Evolutionary conservation across 2,113 vertebrate genomes (phyloP), one percentile per base, ranked within the genome.

Genomic region (Axis porcinus): DNA sequence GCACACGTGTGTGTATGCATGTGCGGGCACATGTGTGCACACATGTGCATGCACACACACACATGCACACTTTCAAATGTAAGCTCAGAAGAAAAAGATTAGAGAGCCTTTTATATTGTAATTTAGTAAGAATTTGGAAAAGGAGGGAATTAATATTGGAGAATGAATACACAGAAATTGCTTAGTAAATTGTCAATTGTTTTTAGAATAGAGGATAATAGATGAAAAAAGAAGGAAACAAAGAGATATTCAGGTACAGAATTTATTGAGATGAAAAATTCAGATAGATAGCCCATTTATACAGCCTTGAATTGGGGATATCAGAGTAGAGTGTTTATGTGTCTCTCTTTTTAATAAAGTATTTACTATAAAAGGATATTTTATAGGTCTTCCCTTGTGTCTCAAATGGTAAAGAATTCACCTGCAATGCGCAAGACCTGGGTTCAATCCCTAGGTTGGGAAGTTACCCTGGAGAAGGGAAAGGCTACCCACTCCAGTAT

Each of bases 261-360:
- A 50, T 85, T 87, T 74, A 67, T 40, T 52, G 21, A 58, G 13
- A 70, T 74, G 17, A 4, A 76, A 86, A 86, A 64, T 84, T 27
- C 6, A 84, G 8, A 86, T 82, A 90, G 25, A 16, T 30, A 70
- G 36, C 60, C 36, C 43, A 60, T 85, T 64, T 81, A 74, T 47
- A 45, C 13, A 89, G 58, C n/a, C 30, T 97, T 96, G 70, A 87
- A 74, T 28, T 93, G 36, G 23, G 4, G 5, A 2, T 91, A 45
- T 91, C 85, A 91, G 78, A 50, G 47, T 45, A 57, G 58, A 91
- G 52, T 33, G 14, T 70, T 70, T 45, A 1, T 15, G 3, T n/a
- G 21, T 91, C 9, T 91, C 17, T 90, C n/a, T 52, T 87, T 89
- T 95, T 54, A 55, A 87, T 45, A 55, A 94, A 91, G 23, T 74